Conservation (phyloP, 2,113 vertebrate genomes). For the Ptilorrhoa leucosticta region DNA sequence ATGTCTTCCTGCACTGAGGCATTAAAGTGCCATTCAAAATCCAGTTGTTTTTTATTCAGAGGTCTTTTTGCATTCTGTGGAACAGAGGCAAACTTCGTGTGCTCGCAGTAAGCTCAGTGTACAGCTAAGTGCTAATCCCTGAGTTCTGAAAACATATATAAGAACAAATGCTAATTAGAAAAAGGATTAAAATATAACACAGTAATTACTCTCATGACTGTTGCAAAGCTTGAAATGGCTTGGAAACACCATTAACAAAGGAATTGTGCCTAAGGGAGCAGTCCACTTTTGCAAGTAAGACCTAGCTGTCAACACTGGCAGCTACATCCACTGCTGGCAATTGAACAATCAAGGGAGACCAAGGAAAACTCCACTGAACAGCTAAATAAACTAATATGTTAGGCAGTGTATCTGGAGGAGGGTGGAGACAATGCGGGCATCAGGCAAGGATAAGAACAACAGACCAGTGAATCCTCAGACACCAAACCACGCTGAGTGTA, state of each 20-base stretch:
- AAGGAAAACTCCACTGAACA: not conserved
- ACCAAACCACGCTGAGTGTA: not conserved
- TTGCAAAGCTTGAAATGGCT: not conserved
- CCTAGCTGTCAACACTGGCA: not conserved
- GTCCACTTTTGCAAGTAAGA: not conserved
- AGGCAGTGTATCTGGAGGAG: not conserved
- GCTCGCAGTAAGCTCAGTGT: not conserved
- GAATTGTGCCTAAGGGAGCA: not conserved
- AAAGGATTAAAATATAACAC: not conserved
- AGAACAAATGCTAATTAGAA: not conserved
- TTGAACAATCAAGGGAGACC: not conserved
- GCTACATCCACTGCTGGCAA: constrained; percentile 9
- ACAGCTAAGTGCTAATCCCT: not conserved
- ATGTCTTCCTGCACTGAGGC: not conserved
- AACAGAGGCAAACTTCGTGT: not conserved
- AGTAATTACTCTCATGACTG: not conserved
- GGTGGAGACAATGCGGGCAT: not conserved
- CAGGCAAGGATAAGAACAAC: not conserved
- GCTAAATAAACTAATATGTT: not conserved
- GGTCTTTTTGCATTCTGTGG: not conserved
- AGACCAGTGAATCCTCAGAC: not conserved
- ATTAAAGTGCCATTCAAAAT: constrained; percentile 17
- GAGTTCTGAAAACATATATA: not conserved
- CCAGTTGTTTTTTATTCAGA: not conserved
- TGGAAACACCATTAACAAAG: not conserved